Evolutionary conservation across 2,113 vertebrate species (phyloP).

Genomic region (Sturnira hondurensis): DNA sequence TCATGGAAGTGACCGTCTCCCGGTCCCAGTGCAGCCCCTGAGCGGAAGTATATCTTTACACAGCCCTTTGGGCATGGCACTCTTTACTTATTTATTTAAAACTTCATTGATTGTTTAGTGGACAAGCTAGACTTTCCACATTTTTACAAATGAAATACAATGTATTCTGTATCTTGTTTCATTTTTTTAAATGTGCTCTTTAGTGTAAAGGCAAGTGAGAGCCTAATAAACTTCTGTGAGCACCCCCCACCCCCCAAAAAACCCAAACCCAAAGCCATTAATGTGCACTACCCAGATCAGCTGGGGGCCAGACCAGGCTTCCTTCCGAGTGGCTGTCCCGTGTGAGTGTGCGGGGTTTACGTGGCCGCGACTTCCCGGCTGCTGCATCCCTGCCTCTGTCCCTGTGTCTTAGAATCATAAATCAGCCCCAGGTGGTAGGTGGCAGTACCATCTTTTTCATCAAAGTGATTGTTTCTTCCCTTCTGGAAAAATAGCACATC

Average conservation of each 20-base stretch:
- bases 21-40: constrained; percentile 4
- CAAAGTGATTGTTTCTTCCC: constrained; percentile 27
- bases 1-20: constrained; percentile 55
- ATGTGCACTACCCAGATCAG: constrained; percentile 49
- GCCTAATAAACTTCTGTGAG: constrained; percentile 48
- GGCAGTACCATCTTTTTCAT: not conserved
- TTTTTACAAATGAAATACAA: constrained; percentile 76
- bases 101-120: constrained; percentile 78
- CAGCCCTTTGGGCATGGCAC: constrained; percentile 62
- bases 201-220: constrained; percentile 52
- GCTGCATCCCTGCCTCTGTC: not conserved
- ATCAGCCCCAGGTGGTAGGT: not conserved
- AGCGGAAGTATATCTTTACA: constrained; percentile 37
- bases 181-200: constrained; percentile 45
- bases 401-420: not conserved
- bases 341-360: not conserved
- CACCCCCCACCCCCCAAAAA: too few relatives aligned
- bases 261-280: constrained; percentile 70
- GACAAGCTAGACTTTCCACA: constrained; percentile 74
- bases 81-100: constrained; percentile 79
- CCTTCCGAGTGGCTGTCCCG: not conserved
- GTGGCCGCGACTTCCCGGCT: not conserved
- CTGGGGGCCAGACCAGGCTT: not conserved
- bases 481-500: constrained; percentile 50
- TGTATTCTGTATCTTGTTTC: constrained; percentile 76